Evolutionary conservation across 1,140 invertebrate genomes (phyloP).

Genomic region (Drosophila setifemur): DNA sequence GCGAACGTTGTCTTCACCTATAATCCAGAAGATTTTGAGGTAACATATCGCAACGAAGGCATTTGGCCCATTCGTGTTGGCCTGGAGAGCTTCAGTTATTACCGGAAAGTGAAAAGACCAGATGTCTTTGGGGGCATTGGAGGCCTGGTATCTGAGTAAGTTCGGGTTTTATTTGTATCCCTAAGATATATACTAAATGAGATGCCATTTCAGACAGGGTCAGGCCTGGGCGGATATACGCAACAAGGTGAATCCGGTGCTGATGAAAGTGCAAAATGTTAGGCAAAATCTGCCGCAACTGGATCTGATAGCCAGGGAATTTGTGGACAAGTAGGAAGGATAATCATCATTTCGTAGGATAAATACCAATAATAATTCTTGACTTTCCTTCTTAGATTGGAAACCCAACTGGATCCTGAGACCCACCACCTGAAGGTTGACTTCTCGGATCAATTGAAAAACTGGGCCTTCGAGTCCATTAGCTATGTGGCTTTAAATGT

Average conservation of each 20-base stretch:
- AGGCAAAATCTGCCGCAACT: slow-evolving; percentile 56
- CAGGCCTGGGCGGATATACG: slow-evolving; percentile 63
- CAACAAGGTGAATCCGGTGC: slow-evolving; percentile 70
- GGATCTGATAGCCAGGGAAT: slow-evolving; percentile 63
- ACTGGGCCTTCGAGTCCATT: slow-evolving; percentile 89
- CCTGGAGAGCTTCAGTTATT: slow-evolving; percentile 65
- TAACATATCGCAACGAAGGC: slow-evolving; percentile 71
- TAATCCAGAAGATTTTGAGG: slow-evolving; percentile 64
- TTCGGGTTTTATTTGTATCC: background rate
- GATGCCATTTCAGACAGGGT: slow-evolving; percentile 50
- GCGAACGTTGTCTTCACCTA: slow-evolving; percentile 66
- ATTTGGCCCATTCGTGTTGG: slow-evolving; percentile 73
- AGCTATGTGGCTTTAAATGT: slow-evolving; percentile 86
- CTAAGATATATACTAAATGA: background rate
- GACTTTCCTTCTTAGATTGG: slow-evolving; percentile 81
- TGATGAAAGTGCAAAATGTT: slow-evolving; percentile 72
- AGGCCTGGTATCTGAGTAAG: slow-evolving; percentile 64
- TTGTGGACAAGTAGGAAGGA: slow-evolving; percentile 50
- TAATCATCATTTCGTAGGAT: background rate
- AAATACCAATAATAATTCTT: too few species aligned
- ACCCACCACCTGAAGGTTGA: slow-evolving; percentile 84
- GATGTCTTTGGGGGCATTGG: slow-evolving; percentile 68
- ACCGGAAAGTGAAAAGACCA: slow-evolving; percentile 57
- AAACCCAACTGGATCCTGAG: slow-evolving; percentile 82
- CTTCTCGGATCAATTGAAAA: slow-evolving; percentile 86